Base-by-base conservation (phyloP, 2,113 vertebrate genomes). In the Saimiri boliviensis region DNA sequence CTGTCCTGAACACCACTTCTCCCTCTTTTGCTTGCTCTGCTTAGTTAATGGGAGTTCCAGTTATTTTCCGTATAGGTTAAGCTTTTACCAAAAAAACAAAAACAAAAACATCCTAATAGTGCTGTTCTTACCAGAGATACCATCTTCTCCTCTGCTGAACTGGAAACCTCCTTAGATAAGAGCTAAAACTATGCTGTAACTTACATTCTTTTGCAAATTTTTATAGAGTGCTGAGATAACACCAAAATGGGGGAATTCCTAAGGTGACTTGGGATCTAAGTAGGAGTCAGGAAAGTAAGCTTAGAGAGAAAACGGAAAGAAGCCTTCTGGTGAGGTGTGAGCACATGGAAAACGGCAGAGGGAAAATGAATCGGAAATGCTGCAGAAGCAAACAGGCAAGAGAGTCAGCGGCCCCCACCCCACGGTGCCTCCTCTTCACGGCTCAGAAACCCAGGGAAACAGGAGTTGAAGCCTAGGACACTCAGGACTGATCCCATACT, bases 401-500 rank as follows among this genome's bases (percentile, higher is more conserved):
- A 37, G 11, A 71, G 45, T 76, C 73, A 11, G 1, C 0, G 21
- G 32, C 54, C 37, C 6, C 6, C 37, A 9, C 37, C 6, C 6
- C 37, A 9, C 23, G 4, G 3, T 5, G 86, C 37, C 54, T 37
- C 84, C 54, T 5, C 70, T 84, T 49, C 2, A 25, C 8, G 54
- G 73, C 35, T 70, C 60, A 80, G 2, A 52, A 70, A 37, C 60
- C 0, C 0, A 27, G 8, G 5, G 63, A 37, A 11, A 56, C 49
- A 47, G 16, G 8, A 20, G 40, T 68, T 58, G 4, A 17, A 23
- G 17, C 35, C n/a, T 5, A 2, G 6, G 14, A n/a, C 9, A 35
- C 23, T 42, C 73, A 97, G 94, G 92, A 37, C 95, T 93, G 96
- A 90, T 98, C 89, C 96, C 83, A 97, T 8, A 96, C 94, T 97